Base-by-base conservation (phyloP, 2,888 invertebrate species). In the Spodoptera exigua region DNA sequence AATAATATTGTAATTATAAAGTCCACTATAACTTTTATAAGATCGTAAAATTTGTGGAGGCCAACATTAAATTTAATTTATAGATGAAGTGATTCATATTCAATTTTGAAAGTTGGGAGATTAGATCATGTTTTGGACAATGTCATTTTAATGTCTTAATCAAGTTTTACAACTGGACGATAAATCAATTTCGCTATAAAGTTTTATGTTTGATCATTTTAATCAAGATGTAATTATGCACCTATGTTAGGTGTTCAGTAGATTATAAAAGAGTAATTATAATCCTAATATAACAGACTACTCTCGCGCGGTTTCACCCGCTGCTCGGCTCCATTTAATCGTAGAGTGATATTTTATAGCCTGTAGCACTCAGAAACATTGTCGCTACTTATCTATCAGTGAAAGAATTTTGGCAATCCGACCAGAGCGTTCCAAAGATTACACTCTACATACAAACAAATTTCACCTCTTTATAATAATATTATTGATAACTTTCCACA, bases 71-170 rank as follows among this genome's bases (percentile, higher is more conserved):
- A 61, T 61, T 18, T 0, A 41, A 46, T 68, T 68, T 51, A 61
- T 49, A 51, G 18, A 49, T 43, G 36, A 54, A 27, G 39, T 48
- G 55, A 69, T 55, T 58, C 51, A 68, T 63, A 47, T 64, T 63
- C 35, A 58, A 64, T 70, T 70, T 57, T 27, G 12, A 45, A 55
- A 54, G 46, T 52, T 48, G 47, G 37, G 37, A 53, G 52, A 69
- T 59, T 55, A 41, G 44, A 64, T 59, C 37, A 44, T 68, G 47
- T 51, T 57, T 58, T 58, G 46, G 16, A 49, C 46, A 53, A 54
- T 45, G 51, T 40, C 46, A 68, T 54, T 68, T 64, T 73, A 61
- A 72, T 61, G 46, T 53, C 61, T 61, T 64, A 64, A 73, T 72
- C 55, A 68, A 64, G 49, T 64, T 68, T 64, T 36, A 68, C 35